Base-by-base conservation (phyloP, 1,140 invertebrate species). In the Nixonia krombeini region DNA sequence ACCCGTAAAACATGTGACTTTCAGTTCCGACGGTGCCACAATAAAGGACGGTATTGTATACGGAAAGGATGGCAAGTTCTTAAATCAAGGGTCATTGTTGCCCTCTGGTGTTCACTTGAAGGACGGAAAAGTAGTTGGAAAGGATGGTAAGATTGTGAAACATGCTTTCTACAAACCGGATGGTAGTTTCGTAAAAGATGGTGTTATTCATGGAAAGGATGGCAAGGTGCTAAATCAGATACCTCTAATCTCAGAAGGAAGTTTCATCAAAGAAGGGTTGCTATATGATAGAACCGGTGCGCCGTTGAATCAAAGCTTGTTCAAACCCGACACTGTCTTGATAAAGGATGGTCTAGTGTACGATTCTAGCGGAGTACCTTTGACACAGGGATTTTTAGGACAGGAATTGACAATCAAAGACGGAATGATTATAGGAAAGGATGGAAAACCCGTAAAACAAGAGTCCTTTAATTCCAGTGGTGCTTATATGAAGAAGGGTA, bases 41-140 rank as follows among this genome's bases (percentile, higher is more conserved):
- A 72, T 83, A 6, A 85, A 85, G 23, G 83, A 85, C 6, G 82
- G 83, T 2, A 17, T 81, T 1, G 21, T 85, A 13, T 79, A 76
- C 17, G 69, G 72, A 16, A 84, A 82, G 38, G 82, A 85, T 40
- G 77, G 78, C 15, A 85, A 78, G 47, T 51, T 75, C 2, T 59
- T 85, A 16, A 82, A 73, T 50, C 83, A 84, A 58, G 82, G 78
- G n/a, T 84, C 82, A 1, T 33, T 84, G n/a, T 45, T 85, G 5
- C 82, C 83, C 2, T 63, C 46, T 12, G 82, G 83, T 41, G 75
- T 79, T 18, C 74, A 84, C 42, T 56, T 85, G 2, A 79, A 78
- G 23, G 79, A 85, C 31, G 83, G 83, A 0, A 84, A 82, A 51
- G 40, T 85, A 2, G 77, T 84, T 21, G 69, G 76, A 8, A 82